Base-by-base conservation (phyloP, 1,140 invertebrate species). In the Drosophila mayri region DNA sequence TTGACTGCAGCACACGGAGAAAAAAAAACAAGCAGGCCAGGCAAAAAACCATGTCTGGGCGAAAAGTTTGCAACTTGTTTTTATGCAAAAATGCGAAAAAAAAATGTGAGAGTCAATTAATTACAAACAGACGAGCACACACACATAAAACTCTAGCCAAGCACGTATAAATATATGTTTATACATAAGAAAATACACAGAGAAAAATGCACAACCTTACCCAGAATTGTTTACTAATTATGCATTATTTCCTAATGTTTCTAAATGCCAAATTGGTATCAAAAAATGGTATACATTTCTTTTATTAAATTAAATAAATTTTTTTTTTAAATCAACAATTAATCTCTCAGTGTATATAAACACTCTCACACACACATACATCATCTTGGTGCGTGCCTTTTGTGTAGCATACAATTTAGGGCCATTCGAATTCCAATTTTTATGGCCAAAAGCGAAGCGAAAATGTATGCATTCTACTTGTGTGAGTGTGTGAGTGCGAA, bases 41-140 rank as follows among this genome's bases (percentile, higher is more conserved):
- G 14, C 11, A 32, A 54, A 67, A 40, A 63, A 66, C 16, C 16
- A 11, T 38, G 57, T 77, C 74, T 55, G 30, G 55, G 41, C 38
- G 28, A 79, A 76, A 87, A 61, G 80, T 76, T 72, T 61, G 54
- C 59, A 52, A 49, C 59, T 79, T 72, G 60, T 74, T 81, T 79
- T 87, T 79, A 54, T 67, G 61, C 65, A 70, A 59, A 67, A 66
- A 87, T 73, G 84, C 47, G 67, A 83, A 87, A 52, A 87, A 52
- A 49, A 88, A 87, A 72, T 72, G 68, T 83, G 72, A 55, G 76
- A 87, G 80, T 87, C 84, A 90, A 88, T 88, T 90, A 88, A 88
- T 88, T 90, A 88, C 84, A 88, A 74, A 59, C 77, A 76, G 59
- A 46, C 64, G 28, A 70, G 67, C 63, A 30, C 25, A 14, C 22